Base-by-base conservation (phyloP, 2,113 vertebrate species). In the Myiozetetes cayanensis region DNA sequence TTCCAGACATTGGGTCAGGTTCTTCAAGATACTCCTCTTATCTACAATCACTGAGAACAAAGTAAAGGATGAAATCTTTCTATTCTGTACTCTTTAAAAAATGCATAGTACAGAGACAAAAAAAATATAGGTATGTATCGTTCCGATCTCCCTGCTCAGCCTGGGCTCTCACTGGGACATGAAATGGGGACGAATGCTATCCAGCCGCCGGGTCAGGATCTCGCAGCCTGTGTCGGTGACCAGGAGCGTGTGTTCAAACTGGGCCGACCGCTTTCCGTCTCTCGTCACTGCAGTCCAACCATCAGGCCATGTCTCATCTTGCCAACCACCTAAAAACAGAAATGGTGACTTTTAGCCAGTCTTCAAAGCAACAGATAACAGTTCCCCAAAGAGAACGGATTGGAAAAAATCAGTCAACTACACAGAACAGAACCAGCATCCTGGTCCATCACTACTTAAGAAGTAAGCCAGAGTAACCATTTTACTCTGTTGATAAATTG, bases 251-350 rank as follows among this genome's bases (percentile, higher is more conserved):
- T 99, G 99, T 90, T 99, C 99, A 39, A 99, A 99, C 97, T 99
- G 99, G 15, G 99, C 99, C 2, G 99, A 99, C n/a, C 99, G 98
- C 95, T 99, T 99, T 28, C 99, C 99, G 3, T 99, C 99, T 91
- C 99, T 97, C 4, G 99, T 99, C 82, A 99, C 99, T 0, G 99
- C 99, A 1, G 99, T 99, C 99, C 99, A 99, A 17, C 99, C 99
- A 22, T 99, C 99, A 0, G 99, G 99, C 99, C 99, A 99, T 6
- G 99, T 99, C 96, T 99, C 99, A 33, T 99, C 99, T 87, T 99
- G 99, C 99, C 99, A 99, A 31, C 99, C 99, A 61, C 99, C 99
- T 99, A 86, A 7, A 82, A 94, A 79, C 62, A 93, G 18, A 96
- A 70, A 65, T 8, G 6, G 41, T 20, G 59, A 46, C 35, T 61